These are phyloP conservation scores for Caenorhabditis briggsae DNA, from an alignment of 1,140 invertebrate genomes.

Conservation along the genomic window DNA sequence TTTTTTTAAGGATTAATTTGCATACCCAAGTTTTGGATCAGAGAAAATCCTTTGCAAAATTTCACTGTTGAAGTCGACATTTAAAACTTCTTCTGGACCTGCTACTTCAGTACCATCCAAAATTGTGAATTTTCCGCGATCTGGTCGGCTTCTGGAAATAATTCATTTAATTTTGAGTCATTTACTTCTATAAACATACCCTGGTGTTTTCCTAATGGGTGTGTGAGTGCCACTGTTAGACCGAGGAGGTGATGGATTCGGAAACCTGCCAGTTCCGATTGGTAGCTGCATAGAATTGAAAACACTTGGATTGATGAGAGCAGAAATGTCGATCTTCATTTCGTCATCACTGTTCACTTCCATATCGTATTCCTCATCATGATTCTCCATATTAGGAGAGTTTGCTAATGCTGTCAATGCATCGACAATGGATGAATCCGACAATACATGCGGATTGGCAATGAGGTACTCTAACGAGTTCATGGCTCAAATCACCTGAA, in stretches of 20 bases:
- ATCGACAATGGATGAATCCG: neutral
- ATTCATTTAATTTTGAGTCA: neutral
- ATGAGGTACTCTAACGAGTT: conserved; percentile 40
- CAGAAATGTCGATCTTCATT: conserved; percentile 33
- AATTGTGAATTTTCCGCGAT: conserved; percentile 62
- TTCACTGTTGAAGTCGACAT: conserved; percentile 55
- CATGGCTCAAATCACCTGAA: conserved; percentile 33
- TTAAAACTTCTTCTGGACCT: conserved; percentile 56
- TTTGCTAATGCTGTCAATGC: conserved; percentile 36
- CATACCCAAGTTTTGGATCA: conserved; percentile 56
- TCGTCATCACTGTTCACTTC: conserved; percentile 46
- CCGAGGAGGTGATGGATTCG: conserved; percentile 28
- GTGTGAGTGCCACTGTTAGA: conserved; percentile 29
- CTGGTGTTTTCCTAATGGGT: conserved; percentile 33
- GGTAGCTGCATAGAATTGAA: conserved; percentile 36
- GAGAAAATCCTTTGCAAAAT: conserved; percentile 58
- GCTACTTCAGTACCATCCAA: conserved; percentile 56
- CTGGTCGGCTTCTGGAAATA: conserved; percentile 54
- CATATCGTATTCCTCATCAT: conserved; percentile 35
- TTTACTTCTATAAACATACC: neutral
- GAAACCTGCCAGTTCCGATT: conserved; percentile 32
- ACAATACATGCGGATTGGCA: conserved; percentile 5
- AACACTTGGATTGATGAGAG: conserved; percentile 41
- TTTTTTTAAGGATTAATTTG: neutral
- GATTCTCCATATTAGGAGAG: conserved; percentile 19